A percentile compares a stretch with the other conserved stretches of the same genome.
Conservation (phyloP, 2,113 vertebrate species). For the Paedocypris sp. region DNA sequence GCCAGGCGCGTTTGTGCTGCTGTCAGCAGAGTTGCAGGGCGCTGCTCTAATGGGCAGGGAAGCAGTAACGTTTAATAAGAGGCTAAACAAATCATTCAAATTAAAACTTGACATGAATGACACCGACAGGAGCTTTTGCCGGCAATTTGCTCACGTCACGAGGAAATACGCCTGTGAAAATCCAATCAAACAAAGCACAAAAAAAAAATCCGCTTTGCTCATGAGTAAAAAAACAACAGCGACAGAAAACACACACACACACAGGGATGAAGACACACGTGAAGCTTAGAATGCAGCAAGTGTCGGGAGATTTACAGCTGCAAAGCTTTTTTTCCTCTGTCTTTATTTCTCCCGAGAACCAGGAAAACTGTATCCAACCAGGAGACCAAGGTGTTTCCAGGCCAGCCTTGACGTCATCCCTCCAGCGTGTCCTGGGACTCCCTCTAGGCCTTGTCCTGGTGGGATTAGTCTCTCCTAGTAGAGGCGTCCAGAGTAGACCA, state of each 20-base stretch:
- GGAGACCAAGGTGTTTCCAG: too few relatives aligned
- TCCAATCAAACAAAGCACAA: constrained; percentile 6
- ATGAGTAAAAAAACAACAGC: not conserved
- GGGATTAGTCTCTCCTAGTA: too few relatives aligned
- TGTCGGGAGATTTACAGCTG: constrained; percentile 31
- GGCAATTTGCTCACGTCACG: constrained; percentile 3
- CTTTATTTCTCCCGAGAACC: too few relatives aligned
- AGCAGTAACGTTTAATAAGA: constrained; percentile 39
- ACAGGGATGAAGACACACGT: not conserved
- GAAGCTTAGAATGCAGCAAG: constrained; percentile 13
- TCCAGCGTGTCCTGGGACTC: too few relatives aligned
- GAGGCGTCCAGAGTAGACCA: too few relatives aligned
- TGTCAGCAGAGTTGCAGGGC: constrained; percentile 37
- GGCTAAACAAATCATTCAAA: constrained; percentile 36
- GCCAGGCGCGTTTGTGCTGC: constrained; percentile 30
- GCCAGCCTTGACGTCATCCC: too few relatives aligned
- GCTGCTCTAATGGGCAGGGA: constrained; percentile 35
- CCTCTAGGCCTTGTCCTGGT: too few relatives aligned
- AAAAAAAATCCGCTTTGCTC: constrained; percentile 1
- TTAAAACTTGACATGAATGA: constrained; percentile 26
- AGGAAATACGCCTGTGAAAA: constrained; percentile 3
- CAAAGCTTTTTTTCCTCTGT: constrained; percentile 23
- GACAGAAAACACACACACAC: not conserved
- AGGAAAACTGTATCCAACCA: too few relatives aligned
- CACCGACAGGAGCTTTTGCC: constrained; percentile 1